Base-by-base conservation (phyloP, 1,140 invertebrate genomes). In the Zaprionus ghesquierei region DNA sequence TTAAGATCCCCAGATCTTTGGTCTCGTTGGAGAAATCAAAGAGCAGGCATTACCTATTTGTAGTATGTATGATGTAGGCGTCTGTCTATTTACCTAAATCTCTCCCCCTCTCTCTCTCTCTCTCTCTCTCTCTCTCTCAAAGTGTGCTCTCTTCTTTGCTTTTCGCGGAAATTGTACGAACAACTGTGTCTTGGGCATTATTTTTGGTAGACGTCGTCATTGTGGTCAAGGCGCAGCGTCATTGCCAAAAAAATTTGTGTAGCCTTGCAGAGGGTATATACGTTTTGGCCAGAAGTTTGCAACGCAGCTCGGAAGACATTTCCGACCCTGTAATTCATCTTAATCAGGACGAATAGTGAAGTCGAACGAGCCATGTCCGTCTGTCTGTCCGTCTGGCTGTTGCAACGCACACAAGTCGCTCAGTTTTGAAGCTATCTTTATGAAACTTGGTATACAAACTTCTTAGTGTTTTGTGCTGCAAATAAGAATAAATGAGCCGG, bases 181-280 rank as follows among this genome's bases (percentile, higher is more conserved):
- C 27, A 69, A 75, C 66, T 59, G 20, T 70, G 20, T 70, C 49
- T 66, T 54, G 70, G 56, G 66, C 18, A 33, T 74, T 87, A 81
- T 86, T 85, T 85, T 85, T 54, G 69, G 55, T 61, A n/a, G 38
- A 18, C 31, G 58, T 44, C 81, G 82, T 86, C 81, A 86, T 86
- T 68, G 65, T 69, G 27, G 46, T n/a, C 35, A 29, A 62, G 59
- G 53, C 74, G 54, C 38, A 49, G 38, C 58, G 69, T 75, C 73
- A 56, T 77, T 44, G 75, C 68, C 75, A 78, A 85, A 35, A n/a
- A 53, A 75, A 49, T 61, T 46, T 18, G 27, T 44, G 15, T 56
- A n/a, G n/a, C n/a, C n/a, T n/a, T n/a, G n/a, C n/a, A n/a, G n/a
- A n/a, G n/a, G 6, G 0, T 15, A 3, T 5, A 38, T 18, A 33